Conservation (phyloP, 2,113 vertebrate species). For the Entelurus aequoreus region DNA sequence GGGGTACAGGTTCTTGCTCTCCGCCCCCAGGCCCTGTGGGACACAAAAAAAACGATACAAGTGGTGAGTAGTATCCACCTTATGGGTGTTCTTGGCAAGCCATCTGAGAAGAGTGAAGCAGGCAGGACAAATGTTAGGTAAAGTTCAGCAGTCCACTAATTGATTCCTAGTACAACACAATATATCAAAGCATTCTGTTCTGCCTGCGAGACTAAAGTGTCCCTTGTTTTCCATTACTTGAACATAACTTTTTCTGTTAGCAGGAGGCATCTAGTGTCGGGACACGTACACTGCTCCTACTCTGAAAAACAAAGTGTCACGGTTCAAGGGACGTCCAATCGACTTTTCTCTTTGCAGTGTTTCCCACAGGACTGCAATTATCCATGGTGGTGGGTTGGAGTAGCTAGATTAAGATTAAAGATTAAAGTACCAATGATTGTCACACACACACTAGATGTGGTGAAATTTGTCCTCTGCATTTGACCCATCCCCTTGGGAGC, state of each 20-base stretch:
- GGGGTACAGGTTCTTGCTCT: conserved; percentile 93
- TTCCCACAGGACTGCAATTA: too few species aligned
- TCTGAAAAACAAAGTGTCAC: conserved; percentile 6
- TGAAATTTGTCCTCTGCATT: too few species aligned
- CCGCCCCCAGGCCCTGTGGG: conserved; percentile 86
- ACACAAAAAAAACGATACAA: conserved; percentile 35
- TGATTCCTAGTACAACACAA: background rate
- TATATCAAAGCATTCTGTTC: conserved; percentile 1
- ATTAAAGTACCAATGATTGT: too few species aligned
- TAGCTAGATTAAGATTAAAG: too few species aligned
- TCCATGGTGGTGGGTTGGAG: too few species aligned
- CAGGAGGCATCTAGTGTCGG: background rate
- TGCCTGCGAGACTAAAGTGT: background rate
- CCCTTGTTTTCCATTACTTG: background rate
- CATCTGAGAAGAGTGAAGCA: background rate
- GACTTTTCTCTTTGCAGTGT: background rate
- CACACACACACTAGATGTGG: too few species aligned
- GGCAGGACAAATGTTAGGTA: background rate
- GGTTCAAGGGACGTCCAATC: background rate
- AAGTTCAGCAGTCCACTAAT: conserved; percentile 4
- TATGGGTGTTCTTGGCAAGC: conserved; percentile 3
- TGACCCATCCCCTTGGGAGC: too few species aligned
- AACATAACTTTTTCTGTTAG: background rate
- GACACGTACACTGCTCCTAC: background rate
- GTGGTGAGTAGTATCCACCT: conserved; percentile 7